Evolutionary conservation across 2,797 vertebrate genomes (phyloP).

Genomic region (Zenarchopterus dispar): DNA sequence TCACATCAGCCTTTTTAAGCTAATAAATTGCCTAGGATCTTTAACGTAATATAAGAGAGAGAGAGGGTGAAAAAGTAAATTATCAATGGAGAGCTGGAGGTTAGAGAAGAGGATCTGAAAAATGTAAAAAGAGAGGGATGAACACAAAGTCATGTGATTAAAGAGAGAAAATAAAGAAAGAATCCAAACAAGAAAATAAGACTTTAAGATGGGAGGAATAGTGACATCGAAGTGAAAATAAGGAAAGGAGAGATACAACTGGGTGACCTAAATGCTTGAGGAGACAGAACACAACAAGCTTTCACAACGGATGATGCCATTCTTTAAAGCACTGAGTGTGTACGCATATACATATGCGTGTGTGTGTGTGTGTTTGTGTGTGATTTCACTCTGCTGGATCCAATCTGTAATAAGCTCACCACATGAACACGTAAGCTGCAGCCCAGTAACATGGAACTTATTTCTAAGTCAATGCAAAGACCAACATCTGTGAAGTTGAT

Average conservation of each 20-base stretch:
- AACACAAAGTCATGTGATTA: background rate
- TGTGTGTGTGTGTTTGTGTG: slow-evolving; percentile 23
- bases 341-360: background rate
- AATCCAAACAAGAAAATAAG: background rate
- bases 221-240: background rate
- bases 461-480: background rate
- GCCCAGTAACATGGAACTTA: background rate
- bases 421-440: slow-evolving; percentile 5
- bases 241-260: slow-evolving; percentile 26
- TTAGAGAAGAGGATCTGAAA: no score
- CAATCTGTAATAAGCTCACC: slow-evolving; percentile 42
- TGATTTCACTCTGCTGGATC: slow-evolving; percentile 43
- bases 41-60: no score
- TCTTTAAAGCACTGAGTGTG: slow-evolving; percentile 36
- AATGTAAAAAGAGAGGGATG: no score
- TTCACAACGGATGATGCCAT: slow-evolving; percentile 53
- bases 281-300: slow-evolving; percentile 47
- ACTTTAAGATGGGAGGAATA: background rate
- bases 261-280: slow-evolving; percentile 65
- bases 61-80: no score
- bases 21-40: no score
- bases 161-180: slow-evolving; percentile 1
- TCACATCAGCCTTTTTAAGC: no score
- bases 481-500: background rate
- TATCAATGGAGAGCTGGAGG: no score